Percentiles rank a stretch among this genome's conserved stretches.
Conservation (phyloP, 1,140 invertebrate genomes). For the Mercenaria mercenaria region DNA sequence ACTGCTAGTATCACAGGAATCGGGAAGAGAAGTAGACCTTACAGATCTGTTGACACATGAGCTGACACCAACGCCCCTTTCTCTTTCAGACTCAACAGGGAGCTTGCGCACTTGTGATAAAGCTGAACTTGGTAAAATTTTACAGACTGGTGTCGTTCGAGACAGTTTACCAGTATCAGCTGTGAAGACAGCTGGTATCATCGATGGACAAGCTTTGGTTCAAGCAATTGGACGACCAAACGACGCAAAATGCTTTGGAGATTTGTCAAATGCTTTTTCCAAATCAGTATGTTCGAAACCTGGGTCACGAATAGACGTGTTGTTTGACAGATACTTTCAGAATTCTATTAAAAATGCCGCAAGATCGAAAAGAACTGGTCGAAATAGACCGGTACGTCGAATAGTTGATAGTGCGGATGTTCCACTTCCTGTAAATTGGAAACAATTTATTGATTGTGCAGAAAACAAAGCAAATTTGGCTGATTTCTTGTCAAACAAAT, state of each 20-base stretch:
- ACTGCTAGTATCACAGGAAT: neutral
- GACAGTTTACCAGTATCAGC: no score
- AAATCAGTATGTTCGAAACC: neutral
- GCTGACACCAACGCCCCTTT: neutral
- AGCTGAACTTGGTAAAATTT: neutral
- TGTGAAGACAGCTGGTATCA: neutral
- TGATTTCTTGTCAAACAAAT: no score
- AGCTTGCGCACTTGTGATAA: neutral
- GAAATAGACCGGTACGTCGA: no score
- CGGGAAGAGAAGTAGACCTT: neutral
- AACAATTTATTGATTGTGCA: no score
- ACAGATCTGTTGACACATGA: neutral
- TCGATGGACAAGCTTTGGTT: neutral
- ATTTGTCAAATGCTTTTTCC: neutral
- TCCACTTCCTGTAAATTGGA: no score
- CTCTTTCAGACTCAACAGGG: neutral
- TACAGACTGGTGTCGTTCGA: neutral
- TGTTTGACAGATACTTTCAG: no score
- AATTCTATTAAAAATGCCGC: no score
- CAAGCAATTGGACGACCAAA: neutral
- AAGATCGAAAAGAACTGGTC: no score
- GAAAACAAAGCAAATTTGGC: no score
- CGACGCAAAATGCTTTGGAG: neutral
- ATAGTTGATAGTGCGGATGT: no score
- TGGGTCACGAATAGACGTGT: no score